Conservation (phyloP, 2,888 invertebrate genomes). For the Tetanocera ferruginea region DNA sequence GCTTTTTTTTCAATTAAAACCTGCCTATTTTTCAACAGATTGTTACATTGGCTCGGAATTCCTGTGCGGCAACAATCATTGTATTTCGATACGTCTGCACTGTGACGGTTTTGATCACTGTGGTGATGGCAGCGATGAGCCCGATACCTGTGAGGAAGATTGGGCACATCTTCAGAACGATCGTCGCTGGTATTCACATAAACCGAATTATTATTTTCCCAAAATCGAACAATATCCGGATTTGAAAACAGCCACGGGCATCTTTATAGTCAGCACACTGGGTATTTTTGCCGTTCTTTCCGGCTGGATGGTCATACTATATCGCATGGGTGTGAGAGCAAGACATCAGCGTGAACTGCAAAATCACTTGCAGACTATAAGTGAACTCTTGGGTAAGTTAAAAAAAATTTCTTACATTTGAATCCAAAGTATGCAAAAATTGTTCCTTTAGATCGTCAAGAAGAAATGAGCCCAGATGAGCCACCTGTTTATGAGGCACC, state of each 20-base stretch:
- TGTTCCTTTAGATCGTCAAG: slow-evolving; percentile 68
- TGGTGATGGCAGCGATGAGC: slow-evolving; percentile 81
- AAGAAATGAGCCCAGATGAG: slow-evolving; percentile 70
- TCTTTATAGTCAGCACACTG: slow-evolving; percentile 76
- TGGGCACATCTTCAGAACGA: slow-evolving; percentile 73
- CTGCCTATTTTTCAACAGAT: slow-evolving; percentile 68
- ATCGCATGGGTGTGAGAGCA: slow-evolving; percentile 75
- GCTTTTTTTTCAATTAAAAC: neutral
- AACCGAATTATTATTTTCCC: slow-evolving; percentile 81
- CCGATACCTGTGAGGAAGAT: slow-evolving; percentile 74
- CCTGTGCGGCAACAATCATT: slow-evolving; percentile 79
- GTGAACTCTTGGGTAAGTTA: slow-evolving; percentile 75
- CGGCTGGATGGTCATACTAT: slow-evolving; percentile 75
- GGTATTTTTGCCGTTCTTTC: slow-evolving; percentile 76
- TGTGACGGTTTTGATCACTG: slow-evolving; percentile 85
- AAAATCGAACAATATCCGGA: slow-evolving; percentile 78
- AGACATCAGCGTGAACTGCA: slow-evolving; percentile 77
- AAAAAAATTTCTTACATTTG: neutral
- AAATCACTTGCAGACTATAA: slow-evolving; percentile 77
- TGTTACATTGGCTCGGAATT: slow-evolving; percentile 79
- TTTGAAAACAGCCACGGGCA: slow-evolving; percentile 76
- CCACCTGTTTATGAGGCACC: slow-evolving; percentile 81
- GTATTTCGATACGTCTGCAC: slow-evolving; percentile 76
- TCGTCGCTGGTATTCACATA: slow-evolving; percentile 76
- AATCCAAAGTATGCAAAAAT: neutral